Evolutionary conservation across 2,113 vertebrate genomes (phyloP), one percentile per base, ranked within the genome.

Genomic region (Tragelaphus scriptus): DNA sequence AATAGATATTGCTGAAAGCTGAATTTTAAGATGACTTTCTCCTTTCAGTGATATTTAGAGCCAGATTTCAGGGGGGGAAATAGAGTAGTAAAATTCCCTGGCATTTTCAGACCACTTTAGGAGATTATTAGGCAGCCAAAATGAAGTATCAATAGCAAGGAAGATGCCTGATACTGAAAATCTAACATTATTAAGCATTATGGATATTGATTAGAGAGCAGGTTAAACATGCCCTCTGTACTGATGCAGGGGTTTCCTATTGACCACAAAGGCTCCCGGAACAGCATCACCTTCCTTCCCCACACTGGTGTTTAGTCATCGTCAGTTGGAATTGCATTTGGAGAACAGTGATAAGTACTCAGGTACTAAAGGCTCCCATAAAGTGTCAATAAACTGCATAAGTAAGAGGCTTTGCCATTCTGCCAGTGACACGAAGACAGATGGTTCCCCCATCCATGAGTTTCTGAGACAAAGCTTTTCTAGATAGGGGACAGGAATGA

Each of bases 351-450:
- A 99, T 99, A 99, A 99, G 98, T 99, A 97, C 98, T 94, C 97
- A 91, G 98, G 98, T 98, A 99, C 98, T 98, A 98, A 98, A 98
- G 98, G 98, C 98, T 98, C 97, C 98, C 97, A 98, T 98, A 98
- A 98, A 98, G 96, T 98, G 98, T 99, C 99, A 99, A 99, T 98
- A 98, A 98, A 99, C 98, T 98, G 98, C 98, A 98, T 98, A 98
- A 98, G 97, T 98, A 98, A 97, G 97, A 98, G 97, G 96, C 91
- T 98, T 99, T 97, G 98, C 97, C 98, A 98, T 98, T 99, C 98
- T 96, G 95, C 16, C 0, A 97, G 98, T 98, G 98, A 98, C 99
- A 99, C 36, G 26, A 98, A 99, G 99, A 99, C 98, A 98, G 98
- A 99, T 99, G 98, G 98, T 93, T 94, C 88, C 98, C 97, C 97